phyloP scores from a whole-genome alignment of 1,140 invertebrate genomes.

The Pachyrhynchus sulphureomaculatus region DNA sequence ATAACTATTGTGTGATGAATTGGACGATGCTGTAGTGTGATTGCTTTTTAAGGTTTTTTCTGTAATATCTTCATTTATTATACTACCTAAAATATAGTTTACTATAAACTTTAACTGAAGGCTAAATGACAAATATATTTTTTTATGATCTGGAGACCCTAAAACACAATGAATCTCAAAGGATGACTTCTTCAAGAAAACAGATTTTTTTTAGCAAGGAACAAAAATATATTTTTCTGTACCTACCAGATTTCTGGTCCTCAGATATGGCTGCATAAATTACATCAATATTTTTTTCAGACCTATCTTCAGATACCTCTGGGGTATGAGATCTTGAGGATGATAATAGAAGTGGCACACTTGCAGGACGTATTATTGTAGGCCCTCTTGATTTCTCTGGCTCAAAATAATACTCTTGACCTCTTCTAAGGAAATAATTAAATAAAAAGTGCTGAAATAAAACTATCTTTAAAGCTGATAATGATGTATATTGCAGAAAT shows the following conservation, averaged over 20 bases:
- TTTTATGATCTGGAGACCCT: no score
- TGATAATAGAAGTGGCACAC: not conserved
- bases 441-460: no score
- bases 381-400: conserved; percentile 3
- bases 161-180: no score
- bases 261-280: conserved; percentile 9
- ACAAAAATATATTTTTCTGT: no score
- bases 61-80: conserved; percentile 4
- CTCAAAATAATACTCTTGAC: not conserved
- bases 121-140: no score
- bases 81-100: conserved; percentile 11
- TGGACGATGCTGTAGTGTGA: conserved; percentile 20
- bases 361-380: not conserved
- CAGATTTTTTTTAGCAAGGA: no score
- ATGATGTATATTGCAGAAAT: not conserved
- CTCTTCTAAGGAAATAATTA: not conserved
- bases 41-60: conserved; percentile 17
- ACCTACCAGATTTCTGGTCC: conserved; percentile 12
- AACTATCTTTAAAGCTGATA: not conserved
- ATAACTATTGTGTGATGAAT: conserved; percentile 34
- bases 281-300: not conserved
- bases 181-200: no score
- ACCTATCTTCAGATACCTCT: not conserved
- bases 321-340: conserved; percentile 9
- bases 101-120: no score